Percentiles rank a stretch among this genome's conserved stretches.
Conservation (phyloP, 2,797 vertebrate species). For the Syndactyla subalaris region DNA sequence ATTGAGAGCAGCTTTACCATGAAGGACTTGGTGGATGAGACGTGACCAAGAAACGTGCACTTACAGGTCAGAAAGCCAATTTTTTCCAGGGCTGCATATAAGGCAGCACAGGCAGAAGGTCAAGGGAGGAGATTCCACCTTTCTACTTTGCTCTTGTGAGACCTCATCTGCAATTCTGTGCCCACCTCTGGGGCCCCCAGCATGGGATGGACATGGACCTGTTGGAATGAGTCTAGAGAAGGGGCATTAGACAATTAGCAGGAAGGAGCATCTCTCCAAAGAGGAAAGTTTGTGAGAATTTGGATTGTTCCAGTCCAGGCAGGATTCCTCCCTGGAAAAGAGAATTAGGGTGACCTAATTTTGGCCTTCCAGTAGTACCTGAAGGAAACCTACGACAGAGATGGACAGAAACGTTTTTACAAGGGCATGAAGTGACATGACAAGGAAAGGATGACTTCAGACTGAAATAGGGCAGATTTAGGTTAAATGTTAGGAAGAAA, state of each 20-base stretch:
- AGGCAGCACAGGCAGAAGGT: neutral
- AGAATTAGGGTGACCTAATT: neutral
- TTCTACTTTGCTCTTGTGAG: neutral
- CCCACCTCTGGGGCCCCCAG: neutral
- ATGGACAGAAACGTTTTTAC: neutral
- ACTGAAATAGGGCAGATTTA: neutral
- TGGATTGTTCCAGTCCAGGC: neutral
- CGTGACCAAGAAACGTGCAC: neutral
- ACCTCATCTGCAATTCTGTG: neutral
- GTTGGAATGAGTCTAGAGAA: neutral
- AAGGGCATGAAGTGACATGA: neutral
- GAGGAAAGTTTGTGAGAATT: neutral
- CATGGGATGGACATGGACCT: neutral
- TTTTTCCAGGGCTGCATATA: neutral
- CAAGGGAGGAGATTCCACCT: neutral
- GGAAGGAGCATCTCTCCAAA: neutral
- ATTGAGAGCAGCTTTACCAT: neutral
- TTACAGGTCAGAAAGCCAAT: neutral
- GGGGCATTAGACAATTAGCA: neutral
- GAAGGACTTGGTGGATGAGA: neutral
- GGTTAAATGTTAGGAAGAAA: neutral
- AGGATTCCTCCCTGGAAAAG: neutral
- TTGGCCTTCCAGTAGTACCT: neutral
- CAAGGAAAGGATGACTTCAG: neutral
- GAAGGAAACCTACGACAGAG: neutral